Conservation (phyloP, 2,888 invertebrate genomes). For the Hemaris fuciformis region DNA sequence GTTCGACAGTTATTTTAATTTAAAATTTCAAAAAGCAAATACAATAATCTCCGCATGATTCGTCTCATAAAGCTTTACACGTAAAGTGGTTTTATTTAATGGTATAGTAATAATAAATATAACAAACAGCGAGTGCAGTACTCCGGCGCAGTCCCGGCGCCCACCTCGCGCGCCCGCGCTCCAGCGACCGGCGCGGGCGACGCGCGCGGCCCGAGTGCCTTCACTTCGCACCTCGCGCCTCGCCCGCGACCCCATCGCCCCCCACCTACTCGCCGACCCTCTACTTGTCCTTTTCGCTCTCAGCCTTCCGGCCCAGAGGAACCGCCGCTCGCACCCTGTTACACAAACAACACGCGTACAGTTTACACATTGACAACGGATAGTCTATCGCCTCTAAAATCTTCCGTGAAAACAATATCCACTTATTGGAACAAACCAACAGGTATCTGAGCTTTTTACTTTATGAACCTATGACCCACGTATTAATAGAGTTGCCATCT, state of each 20-base stretch:
- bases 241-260: constrained; percentile 46
- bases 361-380: no score
- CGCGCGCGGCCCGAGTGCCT: constrained; percentile 76
- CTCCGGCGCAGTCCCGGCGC: constrained; percentile 37
- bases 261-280: constrained; percentile 35
- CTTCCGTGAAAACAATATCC: neutral
- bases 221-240: constrained; percentile 17
- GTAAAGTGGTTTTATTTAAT: constrained; percentile 71
- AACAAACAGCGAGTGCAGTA: constrained; percentile 73
- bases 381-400: no score
- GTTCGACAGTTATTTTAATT: constrained; percentile 79
- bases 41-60: constrained; percentile 79
- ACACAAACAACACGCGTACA: constrained; percentile 29
- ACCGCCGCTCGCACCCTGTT: constrained; percentile 92
- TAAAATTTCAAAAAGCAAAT: constrained; percentile 82
- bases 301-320: constrained; percentile 84
- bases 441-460: no score
- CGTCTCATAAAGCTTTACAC: constrained; percentile 81
- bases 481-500: no score
- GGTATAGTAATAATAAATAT: constrained; percentile 75
- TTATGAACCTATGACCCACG: no score
- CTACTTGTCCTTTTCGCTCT: constrained; percentile 19
- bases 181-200: constrained; percentile 43
- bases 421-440: no score
- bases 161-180: constrained; percentile 17